Evolutionary conservation across 2,888 invertebrate species (phyloP).

Genomic region (Brenthis hecate): DNA sequence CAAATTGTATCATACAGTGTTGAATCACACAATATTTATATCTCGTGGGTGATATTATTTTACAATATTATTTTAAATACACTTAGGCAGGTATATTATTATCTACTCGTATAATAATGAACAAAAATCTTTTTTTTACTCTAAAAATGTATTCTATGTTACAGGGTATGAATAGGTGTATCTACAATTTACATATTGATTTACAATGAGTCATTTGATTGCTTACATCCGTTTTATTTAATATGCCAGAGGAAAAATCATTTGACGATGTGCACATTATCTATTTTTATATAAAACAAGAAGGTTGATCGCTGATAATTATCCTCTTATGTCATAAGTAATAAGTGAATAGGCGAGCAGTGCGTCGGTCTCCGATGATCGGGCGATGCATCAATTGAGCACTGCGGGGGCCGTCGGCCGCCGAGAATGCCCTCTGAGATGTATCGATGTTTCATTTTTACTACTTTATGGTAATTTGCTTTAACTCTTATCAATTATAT

Average conservation of each 20-base stretch:
- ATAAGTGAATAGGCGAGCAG: slow-evolving; percentile 45
- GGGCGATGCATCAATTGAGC: slow-evolving; percentile 77
- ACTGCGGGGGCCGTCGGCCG: slow-evolving; percentile 65
- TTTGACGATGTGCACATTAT: slow-evolving; percentile 22
- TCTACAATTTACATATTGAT: too few relatives aligned
- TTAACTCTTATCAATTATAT: slow-evolving; percentile 18
- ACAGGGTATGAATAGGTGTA: too few relatives aligned
- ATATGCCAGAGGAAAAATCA: not conserved
- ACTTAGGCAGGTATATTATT: too few relatives aligned
- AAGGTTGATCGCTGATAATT: slow-evolving; percentile 40
- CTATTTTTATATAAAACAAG: slow-evolving; percentile 31
- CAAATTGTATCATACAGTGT: too few relatives aligned
- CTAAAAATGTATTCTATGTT: too few relatives aligned
- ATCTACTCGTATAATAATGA: too few relatives aligned
- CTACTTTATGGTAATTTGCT: slow-evolving; percentile 18
- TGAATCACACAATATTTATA: too few relatives aligned
- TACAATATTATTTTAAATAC: too few relatives aligned
- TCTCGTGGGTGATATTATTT: too few relatives aligned
- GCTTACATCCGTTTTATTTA: not conserved
- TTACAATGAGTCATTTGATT: too few relatives aligned
- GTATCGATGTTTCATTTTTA: slow-evolving; percentile 32
- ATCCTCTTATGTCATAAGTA: slow-evolving; percentile 46
- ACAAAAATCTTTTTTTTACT: too few relatives aligned
- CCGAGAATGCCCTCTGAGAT: slow-evolving; percentile 22
- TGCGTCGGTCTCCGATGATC: slow-evolving; percentile 49